Base-by-base conservation (phyloP, 2,888 invertebrate genomes). In the Orchesella flavescens region DNA sequence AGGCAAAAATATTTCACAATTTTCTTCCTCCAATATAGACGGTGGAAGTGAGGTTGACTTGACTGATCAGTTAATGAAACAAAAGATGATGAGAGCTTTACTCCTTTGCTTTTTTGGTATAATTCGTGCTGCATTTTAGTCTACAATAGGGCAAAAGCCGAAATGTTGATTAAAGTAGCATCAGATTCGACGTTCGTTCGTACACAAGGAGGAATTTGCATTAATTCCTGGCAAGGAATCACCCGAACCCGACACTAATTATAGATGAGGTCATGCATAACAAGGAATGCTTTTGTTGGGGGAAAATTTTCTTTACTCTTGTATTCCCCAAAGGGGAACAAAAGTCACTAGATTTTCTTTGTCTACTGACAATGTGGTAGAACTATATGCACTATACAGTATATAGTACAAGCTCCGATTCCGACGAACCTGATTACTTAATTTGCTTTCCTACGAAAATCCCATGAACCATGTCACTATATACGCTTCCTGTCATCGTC, bases 1-100 rank as follows among this genome's bases (percentile, higher is more conserved):
- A 53, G 3, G 15, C 2, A 13, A 53, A 53, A 53, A 53, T 34
- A 7, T 34, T 34, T 34, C 34, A 34, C 7, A 2, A 34, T 57
- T 57, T 17, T 57, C 63, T 7, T 15, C 15, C 44, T 44, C 10
- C 13, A 34, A 34, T 65, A 12, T 15, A 44, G 34, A 34, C 17
- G 17, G 24, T 12, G 55, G 53, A 15, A 71, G 15, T 15, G 24
- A 24, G 55, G 66, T 55, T 46, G 59, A 69, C 23, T 69, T 21
- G 69, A 69, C 57, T 77, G 69, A 77, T 77, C 77, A 77, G 77
- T 61, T 77, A 69, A 77, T 77, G 69, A 77, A 69, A 57, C 34
- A 75, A 24, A 43, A 21, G 68, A 55, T 68, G 68, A 68, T 76
- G 68, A 68, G 66, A 69, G 69, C 68, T 46, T 24, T 24, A 15